Percentiles rank a stretch among this genome's conserved stretches.
phyloP scores from a whole-genome alignment of 1,140 invertebrate species.

The Liolophura sinensis region DNA sequence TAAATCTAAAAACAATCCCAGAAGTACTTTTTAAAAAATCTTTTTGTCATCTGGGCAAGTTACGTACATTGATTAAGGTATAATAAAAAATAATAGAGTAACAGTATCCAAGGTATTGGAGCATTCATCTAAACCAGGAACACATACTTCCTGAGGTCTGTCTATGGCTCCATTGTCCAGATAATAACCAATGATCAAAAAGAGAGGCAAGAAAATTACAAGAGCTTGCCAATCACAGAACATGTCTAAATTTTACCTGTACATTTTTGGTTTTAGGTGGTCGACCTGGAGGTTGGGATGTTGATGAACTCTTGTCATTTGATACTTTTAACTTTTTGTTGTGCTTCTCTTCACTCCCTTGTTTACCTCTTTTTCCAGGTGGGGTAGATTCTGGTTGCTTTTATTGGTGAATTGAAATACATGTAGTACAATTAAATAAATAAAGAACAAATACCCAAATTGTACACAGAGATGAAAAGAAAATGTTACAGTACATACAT shows the following conservation, averaged over 20 bases:
- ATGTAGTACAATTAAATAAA: no score
- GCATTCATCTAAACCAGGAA: no score
- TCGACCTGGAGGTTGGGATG: slow-evolving; percentile 21
- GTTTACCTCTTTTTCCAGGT: slow-evolving; percentile 51
- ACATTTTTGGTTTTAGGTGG: slow-evolving; percentile 43
- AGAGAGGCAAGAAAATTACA: slow-evolving; percentile 3
- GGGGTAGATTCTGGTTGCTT: slow-evolving; percentile 54
- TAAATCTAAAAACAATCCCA: no score
- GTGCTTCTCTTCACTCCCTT: slow-evolving; percentile 43
- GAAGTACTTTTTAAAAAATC: no score
- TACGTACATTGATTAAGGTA: no score
- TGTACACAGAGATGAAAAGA: no score
- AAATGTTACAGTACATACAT: no score
- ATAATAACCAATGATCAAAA: background rate
- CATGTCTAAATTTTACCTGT: slow-evolving; percentile 20
- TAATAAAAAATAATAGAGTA: no score
- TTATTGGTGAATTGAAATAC: no score
- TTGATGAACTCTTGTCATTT: slow-evolving; percentile 39
- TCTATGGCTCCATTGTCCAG: background rate
- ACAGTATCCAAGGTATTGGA: no score
- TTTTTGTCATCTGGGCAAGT: no score
- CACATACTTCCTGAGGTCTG: background rate
- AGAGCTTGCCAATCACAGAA: background rate
- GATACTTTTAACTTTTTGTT: slow-evolving; percentile 57
- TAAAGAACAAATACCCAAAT: no score